phyloP scores from a whole-genome alignment of 1,140 invertebrate species.

The Halictus rubicundus region DNA sequence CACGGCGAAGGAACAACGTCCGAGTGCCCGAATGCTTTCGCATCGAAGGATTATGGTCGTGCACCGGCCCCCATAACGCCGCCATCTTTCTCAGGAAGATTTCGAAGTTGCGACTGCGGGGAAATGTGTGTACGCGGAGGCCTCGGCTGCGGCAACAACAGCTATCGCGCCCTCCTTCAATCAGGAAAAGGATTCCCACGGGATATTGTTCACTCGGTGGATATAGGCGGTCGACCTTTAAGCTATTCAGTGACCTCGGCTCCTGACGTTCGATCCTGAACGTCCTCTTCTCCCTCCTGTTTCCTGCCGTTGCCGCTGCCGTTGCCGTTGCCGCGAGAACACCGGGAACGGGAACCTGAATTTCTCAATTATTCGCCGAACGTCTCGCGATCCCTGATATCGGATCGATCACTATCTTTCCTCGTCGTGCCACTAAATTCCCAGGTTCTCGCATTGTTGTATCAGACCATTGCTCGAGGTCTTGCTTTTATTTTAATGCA shows the following conservation, averaged over 20 bases:
- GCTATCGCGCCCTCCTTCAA: constrained; percentile 34
- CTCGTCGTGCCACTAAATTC: too few relatives aligned
- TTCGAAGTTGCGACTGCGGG: neutral
- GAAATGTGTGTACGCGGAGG: neutral
- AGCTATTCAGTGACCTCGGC: constrained; percentile 47
- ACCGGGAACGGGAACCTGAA: constrained; percentile 25
- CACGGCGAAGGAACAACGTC: too few relatives aligned
- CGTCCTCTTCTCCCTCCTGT: neutral
- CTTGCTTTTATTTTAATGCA: too few relatives aligned
- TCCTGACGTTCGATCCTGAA: constrained; percentile 51
- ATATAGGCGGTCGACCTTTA: constrained; percentile 47
- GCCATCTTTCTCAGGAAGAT: constrained; percentile 10
- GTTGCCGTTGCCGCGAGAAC: neutral
- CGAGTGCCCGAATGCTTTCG: neutral
- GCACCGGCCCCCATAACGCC: neutral
- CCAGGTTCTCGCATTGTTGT: too few relatives aligned
- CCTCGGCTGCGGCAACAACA: neutral
- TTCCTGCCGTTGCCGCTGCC: neutral
- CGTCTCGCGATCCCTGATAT: neutral
- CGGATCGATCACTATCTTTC: neutral
- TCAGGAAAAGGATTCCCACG: constrained; percentile 57
- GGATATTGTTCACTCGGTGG: constrained; percentile 56
- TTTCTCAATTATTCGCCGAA: constrained; percentile 38
- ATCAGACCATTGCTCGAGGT: too few relatives aligned
- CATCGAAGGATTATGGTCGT: neutral